Evolutionary conservation across 2,797 vertebrate species (phyloP), one percentile per base, ranked within the genome.

Genomic region (Manis pentadactyla): DNA sequence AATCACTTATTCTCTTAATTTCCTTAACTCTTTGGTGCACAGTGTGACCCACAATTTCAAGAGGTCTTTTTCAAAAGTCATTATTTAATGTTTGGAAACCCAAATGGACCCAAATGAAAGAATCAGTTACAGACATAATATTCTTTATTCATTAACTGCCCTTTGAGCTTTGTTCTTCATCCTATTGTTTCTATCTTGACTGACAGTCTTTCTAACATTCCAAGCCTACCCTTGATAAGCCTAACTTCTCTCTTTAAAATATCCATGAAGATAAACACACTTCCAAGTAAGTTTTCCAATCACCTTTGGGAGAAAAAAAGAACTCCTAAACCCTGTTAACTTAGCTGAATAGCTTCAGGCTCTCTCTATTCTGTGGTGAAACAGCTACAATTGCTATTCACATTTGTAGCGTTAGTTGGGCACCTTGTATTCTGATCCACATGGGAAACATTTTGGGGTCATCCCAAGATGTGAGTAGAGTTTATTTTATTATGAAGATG

Each of bases 1-100:
- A 21, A 75, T 75, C n/a, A 73, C 23, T 71, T 84, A 74, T 31
- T 59, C 19, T 51, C 18, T 84, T 77, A 63, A 39, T 75, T 81
- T 59, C 42, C 34, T 83, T 78, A 74, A 46, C 8, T 82, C 5
- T 64, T 78, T 46, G 31, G 12, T 73, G 0, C 15, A 51, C 4
- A 77, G 12, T 63, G 4, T 3, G 39, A 53, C 77, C 14, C 23
- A 34, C 29, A 82, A 49, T 59, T 87, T 94, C 55, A 74, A 87
- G n/a, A 34, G 69, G 1, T 19, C 6, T 73, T 81, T 93, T 51
- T 49, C 61, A 96, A 61, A 94, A 77, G 21, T 71, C 18, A 90
- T 83, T 14, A 63, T 85, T 49, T 85, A 84, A 14, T 1, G n/a
- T 73, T 95, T 57, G 5, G 21, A 64, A 87, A 83, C 17, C 46